Conservation (phyloP, 2,888 invertebrate species). For the Pterostichus madidus region DNA sequence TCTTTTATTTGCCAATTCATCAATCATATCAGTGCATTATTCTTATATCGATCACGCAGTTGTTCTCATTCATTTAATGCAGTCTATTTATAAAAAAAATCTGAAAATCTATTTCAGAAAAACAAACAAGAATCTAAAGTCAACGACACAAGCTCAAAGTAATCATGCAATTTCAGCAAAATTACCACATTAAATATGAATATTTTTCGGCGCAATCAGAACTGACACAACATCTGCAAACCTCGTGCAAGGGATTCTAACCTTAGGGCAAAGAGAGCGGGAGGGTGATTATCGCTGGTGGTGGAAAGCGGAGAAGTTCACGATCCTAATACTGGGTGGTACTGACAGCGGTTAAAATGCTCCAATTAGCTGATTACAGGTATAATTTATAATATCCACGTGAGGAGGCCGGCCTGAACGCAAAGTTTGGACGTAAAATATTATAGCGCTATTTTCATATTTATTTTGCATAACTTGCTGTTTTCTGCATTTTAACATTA, state of each 20-base stretch:
- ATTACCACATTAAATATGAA: constrained; percentile 61
- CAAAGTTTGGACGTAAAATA: constrained; percentile 47
- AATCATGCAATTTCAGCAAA: constrained; percentile 58
- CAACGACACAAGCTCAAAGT: constrained; percentile 45
- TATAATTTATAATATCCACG: constrained; percentile 64
- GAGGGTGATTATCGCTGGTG: constrained; percentile 24
- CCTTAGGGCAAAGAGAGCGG: background rate
- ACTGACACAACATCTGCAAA: constrained; percentile 57
- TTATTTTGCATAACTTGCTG: constrained; percentile 45
- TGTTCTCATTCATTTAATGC: background rate
- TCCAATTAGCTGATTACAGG: constrained; percentile 65
- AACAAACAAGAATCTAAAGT: constrained; percentile 38
- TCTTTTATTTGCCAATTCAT: constrained; percentile 17
- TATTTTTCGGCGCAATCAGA: constrained; percentile 54
- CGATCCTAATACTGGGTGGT: constrained; percentile 63
- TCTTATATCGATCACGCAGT: background rate
- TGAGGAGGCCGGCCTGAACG: constrained; percentile 40
- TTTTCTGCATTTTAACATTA: constrained; percentile 41
- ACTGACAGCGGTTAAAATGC: constrained; percentile 64
- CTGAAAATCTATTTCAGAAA: constrained; percentile 19
- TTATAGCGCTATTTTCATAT: constrained; percentile 60
- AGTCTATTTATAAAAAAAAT: background rate
- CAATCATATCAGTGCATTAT: constrained; percentile 12
- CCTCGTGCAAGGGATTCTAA: constrained; percentile 8
- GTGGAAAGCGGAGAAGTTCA: constrained; percentile 37